Evolutionary conservation across 2,888 invertebrate species (phyloP).

Genomic region (Tenthredo scrophulariae): DNA sequence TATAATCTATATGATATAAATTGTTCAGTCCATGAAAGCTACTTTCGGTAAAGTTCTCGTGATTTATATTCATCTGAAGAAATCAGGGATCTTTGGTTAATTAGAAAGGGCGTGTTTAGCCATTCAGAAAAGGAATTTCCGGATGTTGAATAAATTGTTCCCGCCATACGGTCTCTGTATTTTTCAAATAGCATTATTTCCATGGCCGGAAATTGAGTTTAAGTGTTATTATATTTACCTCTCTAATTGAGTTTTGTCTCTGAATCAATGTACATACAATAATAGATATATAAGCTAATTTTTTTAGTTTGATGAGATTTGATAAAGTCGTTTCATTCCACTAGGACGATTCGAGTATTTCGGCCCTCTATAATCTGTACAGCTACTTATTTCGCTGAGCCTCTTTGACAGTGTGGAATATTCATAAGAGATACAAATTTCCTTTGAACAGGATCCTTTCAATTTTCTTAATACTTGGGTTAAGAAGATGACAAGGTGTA

Average conservation of each 20-base stretch:
- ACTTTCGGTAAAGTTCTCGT: neutral
- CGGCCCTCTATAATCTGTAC: neutral
- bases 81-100: neutral
- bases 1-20: neutral
- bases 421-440: neutral
- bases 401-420: conserved; percentile 5
- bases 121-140: neutral
- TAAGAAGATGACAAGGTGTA: conserved; percentile 2
- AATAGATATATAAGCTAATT: neutral
- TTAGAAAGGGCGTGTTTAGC: neutral
- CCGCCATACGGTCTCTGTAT: neutral
- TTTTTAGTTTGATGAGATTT: neutral
- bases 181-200: conserved; percentile 15
- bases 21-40: neutral
- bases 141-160: neutral
- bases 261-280: neutral
- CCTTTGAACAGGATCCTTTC: neutral
- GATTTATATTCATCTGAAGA: neutral
- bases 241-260: conserved; percentile 8
- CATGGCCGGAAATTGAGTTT: conserved; percentile 3
- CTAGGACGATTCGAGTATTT: neutral
- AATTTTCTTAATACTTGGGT: neutral
- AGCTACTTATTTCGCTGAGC: neutral
- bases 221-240: conserved; percentile 8
- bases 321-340: neutral